phyloP scores from a whole-genome alignment of 2,797 vertebrate species.

The Ammospiza maritima region DNA sequence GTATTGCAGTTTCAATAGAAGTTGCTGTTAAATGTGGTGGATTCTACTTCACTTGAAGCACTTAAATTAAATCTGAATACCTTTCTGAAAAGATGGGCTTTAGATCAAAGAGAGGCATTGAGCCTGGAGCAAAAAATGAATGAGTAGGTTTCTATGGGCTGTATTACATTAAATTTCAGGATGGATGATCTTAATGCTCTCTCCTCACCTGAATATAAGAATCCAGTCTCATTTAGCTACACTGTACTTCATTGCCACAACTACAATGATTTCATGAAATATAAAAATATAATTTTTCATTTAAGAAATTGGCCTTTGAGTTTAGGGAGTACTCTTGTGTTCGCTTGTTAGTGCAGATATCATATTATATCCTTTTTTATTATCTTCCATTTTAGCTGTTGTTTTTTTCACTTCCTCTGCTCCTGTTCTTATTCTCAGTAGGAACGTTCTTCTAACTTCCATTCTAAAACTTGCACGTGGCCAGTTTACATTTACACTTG shows the following conservation, averaged over 20 bases:
- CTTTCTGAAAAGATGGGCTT: constrained; percentile 19
- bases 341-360: not conserved
- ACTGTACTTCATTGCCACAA: not conserved
- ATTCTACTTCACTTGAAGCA: constrained; percentile 5
- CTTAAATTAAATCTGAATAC: constrained; percentile 47
- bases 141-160: not conserved
- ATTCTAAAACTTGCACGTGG: not conserved
- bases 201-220: constrained; percentile 1
- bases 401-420: not conserved
- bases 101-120: constrained; percentile 30
- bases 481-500: not conserved
- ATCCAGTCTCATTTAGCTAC: not conserved
- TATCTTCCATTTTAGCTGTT: not conserved
- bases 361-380: not conserved
- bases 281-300: not conserved
- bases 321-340: not conserved
- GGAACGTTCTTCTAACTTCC: not conserved
- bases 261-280: not conserved
- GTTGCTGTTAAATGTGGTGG: not conserved
- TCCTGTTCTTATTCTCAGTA: not conserved
- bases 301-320: not conserved
- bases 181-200: not conserved
- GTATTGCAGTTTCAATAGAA: not conserved
- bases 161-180: constrained; percentile 3
- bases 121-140: constrained; percentile 2